Conservation (phyloP, 2,888 invertebrate genomes). For the Glyphotaelius pellucidus region DNA sequence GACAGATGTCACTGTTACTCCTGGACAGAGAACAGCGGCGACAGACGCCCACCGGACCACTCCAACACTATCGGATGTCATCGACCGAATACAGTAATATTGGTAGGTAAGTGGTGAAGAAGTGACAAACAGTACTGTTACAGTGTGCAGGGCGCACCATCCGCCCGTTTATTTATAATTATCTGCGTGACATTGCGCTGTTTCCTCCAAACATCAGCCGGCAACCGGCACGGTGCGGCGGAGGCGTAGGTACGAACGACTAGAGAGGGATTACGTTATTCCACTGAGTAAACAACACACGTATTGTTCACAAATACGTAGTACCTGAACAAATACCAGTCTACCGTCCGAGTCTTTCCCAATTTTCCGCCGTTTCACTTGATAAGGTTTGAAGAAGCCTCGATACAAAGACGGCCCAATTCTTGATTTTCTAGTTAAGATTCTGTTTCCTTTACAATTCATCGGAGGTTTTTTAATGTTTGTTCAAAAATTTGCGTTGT, state of each 20-base stretch:
- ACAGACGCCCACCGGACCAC: not conserved
- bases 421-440: not conserved
- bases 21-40: not conserved
- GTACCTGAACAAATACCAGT: not conserved
- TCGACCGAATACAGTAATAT: not conserved
- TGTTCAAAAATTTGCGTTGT: not conserved
- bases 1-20: not conserved
- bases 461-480: not conserved
- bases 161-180: conserved; percentile 2
- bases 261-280: not conserved
- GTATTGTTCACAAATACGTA: not conserved
- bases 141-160: not conserved
- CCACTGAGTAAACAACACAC: not conserved
- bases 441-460: not conserved
- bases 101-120: not conserved
- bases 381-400: not conserved
- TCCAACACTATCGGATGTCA: not conserved
- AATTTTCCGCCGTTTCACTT: not conserved
- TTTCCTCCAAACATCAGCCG: not conserved
- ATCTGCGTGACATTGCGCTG: not conserved
- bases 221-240: too few species aligned
- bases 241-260: not conserved
- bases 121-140: not conserved
- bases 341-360: not conserved
- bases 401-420: not conserved